Conservation (phyloP, 2,888 invertebrate genomes). For the Drosophila quinaria region DNA sequence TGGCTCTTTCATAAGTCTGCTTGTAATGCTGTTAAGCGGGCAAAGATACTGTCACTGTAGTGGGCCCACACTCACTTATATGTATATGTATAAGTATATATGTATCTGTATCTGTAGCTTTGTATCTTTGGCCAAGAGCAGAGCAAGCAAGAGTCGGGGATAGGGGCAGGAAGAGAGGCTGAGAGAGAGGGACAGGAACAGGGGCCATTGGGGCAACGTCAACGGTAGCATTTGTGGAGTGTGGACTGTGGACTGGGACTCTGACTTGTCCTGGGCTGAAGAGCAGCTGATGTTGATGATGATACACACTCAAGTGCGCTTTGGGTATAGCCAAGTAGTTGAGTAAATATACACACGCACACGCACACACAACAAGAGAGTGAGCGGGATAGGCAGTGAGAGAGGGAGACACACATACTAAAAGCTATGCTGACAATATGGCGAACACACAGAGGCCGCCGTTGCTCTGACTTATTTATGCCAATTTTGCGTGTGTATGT, state of each 20-base stretch:
- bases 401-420: constrained; percentile 13
- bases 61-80: constrained; percentile 56
- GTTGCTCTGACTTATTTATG: constrained; percentile 77
- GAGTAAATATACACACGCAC: constrained; percentile 68
- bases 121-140: constrained; percentile 68
- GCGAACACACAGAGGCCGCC: constrained; percentile 48
- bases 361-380: constrained; percentile 12
- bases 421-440: constrained; percentile 71
- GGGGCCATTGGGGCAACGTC: constrained; percentile 42
- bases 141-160: background rate
- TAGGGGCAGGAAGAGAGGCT: too few relatives aligned
- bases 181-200: background rate
- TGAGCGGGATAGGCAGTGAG: background rate
- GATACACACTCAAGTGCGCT: constrained; percentile 81
- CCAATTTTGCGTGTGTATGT: constrained; percentile 61
- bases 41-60: constrained; percentile 82
- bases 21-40: constrained; percentile 83
- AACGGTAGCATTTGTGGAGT: constrained; percentile 41
- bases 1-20: constrained; percentile 78
- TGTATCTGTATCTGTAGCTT: constrained; percentile 67
- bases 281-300: constrained; percentile 82
- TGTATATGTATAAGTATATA: constrained; percentile 4
- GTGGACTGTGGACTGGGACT: constrained; percentile 24
- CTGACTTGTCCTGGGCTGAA: constrained; percentile 64
- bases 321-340: constrained; percentile 74